phyloP scores from a whole-genome alignment of 2,797 vertebrate species.

The Premnoplex brunnescens region DNA sequence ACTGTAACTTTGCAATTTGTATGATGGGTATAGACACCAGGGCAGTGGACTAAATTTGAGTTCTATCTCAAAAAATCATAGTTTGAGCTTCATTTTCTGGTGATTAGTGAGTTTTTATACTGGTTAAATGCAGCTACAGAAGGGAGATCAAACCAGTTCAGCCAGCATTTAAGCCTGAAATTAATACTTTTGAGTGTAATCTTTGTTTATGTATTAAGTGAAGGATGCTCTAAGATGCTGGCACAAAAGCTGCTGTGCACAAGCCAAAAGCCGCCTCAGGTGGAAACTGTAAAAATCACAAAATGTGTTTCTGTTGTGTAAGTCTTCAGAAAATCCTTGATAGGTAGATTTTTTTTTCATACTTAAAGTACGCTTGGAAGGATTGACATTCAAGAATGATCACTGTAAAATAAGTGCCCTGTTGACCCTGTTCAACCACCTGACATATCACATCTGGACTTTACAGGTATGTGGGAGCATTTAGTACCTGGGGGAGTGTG shows the following conservation, averaged over 20 bases:
- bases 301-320: background rate
- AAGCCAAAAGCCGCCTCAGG: background rate
- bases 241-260: background rate
- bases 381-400: background rate
- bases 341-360: background rate
- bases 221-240: background rate
- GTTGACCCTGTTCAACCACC: background rate
- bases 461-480: slow-evolving; percentile 85
- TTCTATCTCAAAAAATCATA: background rate
- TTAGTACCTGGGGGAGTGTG: slow-evolving; percentile 81
- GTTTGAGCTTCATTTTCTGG: background rate
- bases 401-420: background rate
- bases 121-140: background rate
- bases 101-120: background rate
- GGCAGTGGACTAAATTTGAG: background rate
- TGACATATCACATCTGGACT: background rate
- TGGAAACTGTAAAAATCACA: background rate
- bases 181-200: background rate
- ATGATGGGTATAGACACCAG: background rate
- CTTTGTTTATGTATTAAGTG: background rate
- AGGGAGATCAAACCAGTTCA: background rate
- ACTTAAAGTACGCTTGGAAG: background rate
- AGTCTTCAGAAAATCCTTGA: background rate
- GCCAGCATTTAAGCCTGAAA: background rate
- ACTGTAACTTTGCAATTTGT: background rate